phyloP scores from a whole-genome alignment of 2,113 vertebrate genomes.

The Pseudonaja textilis region DNA sequence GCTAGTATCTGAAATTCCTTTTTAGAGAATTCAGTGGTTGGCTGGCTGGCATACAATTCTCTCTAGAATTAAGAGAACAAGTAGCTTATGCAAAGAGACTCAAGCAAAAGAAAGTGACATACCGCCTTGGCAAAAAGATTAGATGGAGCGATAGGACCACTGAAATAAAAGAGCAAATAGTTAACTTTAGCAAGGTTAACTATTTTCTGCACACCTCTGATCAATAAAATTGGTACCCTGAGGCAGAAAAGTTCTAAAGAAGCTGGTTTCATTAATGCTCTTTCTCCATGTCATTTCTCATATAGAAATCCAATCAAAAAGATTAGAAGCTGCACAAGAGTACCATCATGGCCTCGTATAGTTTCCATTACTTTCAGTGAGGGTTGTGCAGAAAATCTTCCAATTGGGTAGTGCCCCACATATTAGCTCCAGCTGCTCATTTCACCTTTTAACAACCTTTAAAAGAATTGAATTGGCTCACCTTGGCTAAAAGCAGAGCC shows the following conservation, averaged over 20 bases:
- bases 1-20: constrained; percentile 71
- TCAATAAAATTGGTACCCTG: neutral
- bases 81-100: neutral
- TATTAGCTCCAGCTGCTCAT: neutral
- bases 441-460: neutral
- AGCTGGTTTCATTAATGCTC: neutral
- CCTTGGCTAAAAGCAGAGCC: neutral
- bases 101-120: neutral
- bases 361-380: neutral
- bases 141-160: neutral
- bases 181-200: neutral
- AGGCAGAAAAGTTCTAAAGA: neutral
- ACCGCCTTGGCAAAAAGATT: neutral
- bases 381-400: neutral
- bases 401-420: neutral
- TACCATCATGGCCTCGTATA: no score
- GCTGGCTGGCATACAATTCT: constrained; percentile 56
- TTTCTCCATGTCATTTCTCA: neutral
- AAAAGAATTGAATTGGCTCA: neutral
- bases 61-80: constrained; percentile 67
- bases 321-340: neutral
- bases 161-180: neutral
- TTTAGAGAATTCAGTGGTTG: constrained; percentile 61
- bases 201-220: neutral
- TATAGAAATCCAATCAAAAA: neutral